Base-by-base conservation (phyloP, 2,888 invertebrate species). In the Galerucella nymphaeae region DNA sequence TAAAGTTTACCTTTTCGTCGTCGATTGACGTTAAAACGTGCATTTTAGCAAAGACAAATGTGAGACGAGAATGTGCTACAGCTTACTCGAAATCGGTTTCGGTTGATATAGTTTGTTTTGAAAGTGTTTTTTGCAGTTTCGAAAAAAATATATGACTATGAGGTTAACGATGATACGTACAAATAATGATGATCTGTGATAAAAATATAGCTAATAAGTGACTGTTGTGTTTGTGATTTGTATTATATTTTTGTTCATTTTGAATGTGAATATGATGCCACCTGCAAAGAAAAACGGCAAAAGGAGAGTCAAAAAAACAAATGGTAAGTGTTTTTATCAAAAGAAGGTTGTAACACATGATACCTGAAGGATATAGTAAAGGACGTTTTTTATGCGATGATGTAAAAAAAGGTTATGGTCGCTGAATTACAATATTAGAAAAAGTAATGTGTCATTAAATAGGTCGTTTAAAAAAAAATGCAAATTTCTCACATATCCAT, bases 261-360 rank as follows among this genome's bases (percentile, higher is more conserved):
- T 53, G 10, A 16, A 16, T 18, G 41, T 23, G 71, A 71, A 72
- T 65, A 79, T 78, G 78, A 82, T 82, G 83, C 77, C 82, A 65
- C 72, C 76, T 48, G 81, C 78, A 69, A 81, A 80, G 78, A 83
- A 79, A 75, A 82, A 80, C 71, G 81, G 83, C 63, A 82, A 82
- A 73, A 83, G 81, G 79, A 76, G 83, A 74, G 80, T 82, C 75
- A 84, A 82, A 79, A 83, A 84, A 75, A 81, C 82, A 67, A 83
- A 84, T 72, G 84, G 84, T 84, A 82, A 62, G 61, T 62, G 41
- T n/a, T 41, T 20, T n/a, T 70, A 82, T 74, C 23, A 3, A 45
- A 45, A 45, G 14, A 45, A 14, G 45, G 45, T 45, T 11, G 13
- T 14, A 45, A 6, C 1, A 45, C 14, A 14, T 38, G 30, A 38